Evolutionary conservation across 2,888 invertebrate genomes (phyloP), one percentile per base, ranked within the genome.

Genomic region (Spisula subtruncata): DNA sequence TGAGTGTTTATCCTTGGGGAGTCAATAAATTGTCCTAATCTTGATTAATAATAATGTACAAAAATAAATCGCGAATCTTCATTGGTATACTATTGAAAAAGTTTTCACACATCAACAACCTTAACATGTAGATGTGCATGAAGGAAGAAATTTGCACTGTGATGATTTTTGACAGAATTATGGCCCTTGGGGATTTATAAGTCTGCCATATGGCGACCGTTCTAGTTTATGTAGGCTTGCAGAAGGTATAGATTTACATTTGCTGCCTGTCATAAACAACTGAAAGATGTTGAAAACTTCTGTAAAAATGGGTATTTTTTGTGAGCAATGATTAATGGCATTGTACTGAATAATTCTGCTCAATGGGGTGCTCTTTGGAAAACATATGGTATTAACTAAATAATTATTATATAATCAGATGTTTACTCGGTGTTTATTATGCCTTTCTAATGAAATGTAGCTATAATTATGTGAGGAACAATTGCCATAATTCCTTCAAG

Each of bases 391-490:
- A 75, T 29, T 35, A 35, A 18, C n/a, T n/a, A n/a, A n/a, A n/a
- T n/a, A n/a, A n/a, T n/a, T n/a, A 35, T 35, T 35, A 75, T 35
- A 75, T 75, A 35, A 75, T 14, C 75, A 75, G 75, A 32, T 75
- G 5, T 18, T 75, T 66, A 56, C 25, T 29, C 25, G 29, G 14
- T 29, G 32, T 6, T 29, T 35, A 1, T 25, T 46, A 71, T 46
- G 83, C 71, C 71, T 81, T 25, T 66, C 83, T 71, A 46, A 71
- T 71, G 54, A 83, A 83, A 83, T 46, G 83, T 48, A 71, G 83
- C n/a, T 71, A 71, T 66, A 29, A 25, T 56, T 14, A 25, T 18
- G 32, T n/a, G 60, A 54, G 18, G 14, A 48, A 41, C 41, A 41
- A 41, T 41, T 41, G 2, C 41, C 41, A 2, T 8, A 41, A 41